These are phyloP conservation scores for Solenodon paradoxus DNA, from an alignment of 2,113 vertebrate genomes.

Conservation along the genomic window DNA sequence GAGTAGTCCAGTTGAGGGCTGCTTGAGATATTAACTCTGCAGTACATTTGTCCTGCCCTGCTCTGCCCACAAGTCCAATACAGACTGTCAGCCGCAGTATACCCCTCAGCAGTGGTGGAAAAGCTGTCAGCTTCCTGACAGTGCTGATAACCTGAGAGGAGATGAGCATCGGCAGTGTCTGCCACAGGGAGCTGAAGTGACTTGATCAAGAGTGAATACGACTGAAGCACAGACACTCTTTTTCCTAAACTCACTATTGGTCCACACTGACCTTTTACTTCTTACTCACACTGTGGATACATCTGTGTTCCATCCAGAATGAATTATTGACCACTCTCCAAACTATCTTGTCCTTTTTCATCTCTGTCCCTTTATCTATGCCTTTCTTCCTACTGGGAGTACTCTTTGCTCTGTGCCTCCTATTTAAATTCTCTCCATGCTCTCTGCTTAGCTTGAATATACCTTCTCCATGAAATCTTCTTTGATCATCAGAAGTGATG, in stretches of 20 bases:
- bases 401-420: neutral
- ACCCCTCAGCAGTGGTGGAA: neutral
- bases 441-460: neutral
- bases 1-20: neutral
- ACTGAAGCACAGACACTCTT: neutral
- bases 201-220: neutral
- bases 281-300: neutral
- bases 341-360: neutral
- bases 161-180: neutral
- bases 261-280: neutral
- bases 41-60: neutral
- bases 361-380: no score
- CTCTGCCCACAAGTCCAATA: neutral
- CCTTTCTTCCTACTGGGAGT: no score
- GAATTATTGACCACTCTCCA: neutral
- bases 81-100: neutral
- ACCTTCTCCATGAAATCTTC: neutral
- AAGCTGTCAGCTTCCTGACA: neutral
- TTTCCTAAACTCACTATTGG: neutral
- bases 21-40: neutral
- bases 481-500: neutral
- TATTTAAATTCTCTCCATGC: neutral
- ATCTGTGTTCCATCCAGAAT: rapidly evolving
- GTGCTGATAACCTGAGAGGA: neutral
- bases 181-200: neutral